Evolutionary conservation across 1,140 invertebrate genomes (phyloP).

Genomic region (Teleogryllus occipitalis): DNA sequence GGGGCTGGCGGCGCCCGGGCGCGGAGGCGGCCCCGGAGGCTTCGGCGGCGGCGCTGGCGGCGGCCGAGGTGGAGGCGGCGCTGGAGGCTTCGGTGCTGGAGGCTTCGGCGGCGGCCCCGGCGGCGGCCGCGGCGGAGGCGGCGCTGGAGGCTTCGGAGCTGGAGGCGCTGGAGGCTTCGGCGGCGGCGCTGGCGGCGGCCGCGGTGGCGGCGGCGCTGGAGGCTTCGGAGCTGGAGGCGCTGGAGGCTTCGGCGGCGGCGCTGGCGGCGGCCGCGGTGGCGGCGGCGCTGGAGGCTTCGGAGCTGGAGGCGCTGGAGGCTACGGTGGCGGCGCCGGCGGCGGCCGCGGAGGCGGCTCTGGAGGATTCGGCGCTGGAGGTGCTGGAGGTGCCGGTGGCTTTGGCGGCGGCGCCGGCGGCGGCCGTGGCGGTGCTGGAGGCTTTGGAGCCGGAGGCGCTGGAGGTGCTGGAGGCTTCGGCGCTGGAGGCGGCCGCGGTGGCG

Average conservation of each 20-base stretch:
- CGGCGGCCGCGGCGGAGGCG: neutral
- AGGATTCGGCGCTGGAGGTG: slow-evolving; percentile 3
- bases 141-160: too few species aligned
- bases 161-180: too few species aligned
- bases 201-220: slow-evolving; percentile 8
- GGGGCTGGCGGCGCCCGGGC: slow-evolving; percentile 30
- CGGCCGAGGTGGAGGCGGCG: slow-evolving; percentile 20
- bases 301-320: too few species aligned
- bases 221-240: neutral
- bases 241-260: neutral
- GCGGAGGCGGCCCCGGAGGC: slow-evolving; percentile 29
- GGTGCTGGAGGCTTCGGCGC: slow-evolving; percentile 21
- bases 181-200: neutral
- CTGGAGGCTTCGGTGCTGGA: neutral
- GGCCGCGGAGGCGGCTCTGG: neutral
- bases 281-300: neutral
- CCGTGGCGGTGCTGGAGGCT: slow-evolving; percentile 22
- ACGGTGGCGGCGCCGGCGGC: too few species aligned
- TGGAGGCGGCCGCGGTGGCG: slow-evolving; percentile 26
- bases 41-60: slow-evolving; percentile 28
- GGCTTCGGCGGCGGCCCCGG: too few species aligned
- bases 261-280: slow-evolving; percentile 25
- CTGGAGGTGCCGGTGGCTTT: neutral
- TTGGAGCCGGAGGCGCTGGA: slow-evolving; percentile 24
- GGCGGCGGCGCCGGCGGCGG: slow-evolving; percentile 3